phyloP scores from a whole-genome alignment of 2,113 vertebrate genomes.

The Scophthalmus maximus region DNA sequence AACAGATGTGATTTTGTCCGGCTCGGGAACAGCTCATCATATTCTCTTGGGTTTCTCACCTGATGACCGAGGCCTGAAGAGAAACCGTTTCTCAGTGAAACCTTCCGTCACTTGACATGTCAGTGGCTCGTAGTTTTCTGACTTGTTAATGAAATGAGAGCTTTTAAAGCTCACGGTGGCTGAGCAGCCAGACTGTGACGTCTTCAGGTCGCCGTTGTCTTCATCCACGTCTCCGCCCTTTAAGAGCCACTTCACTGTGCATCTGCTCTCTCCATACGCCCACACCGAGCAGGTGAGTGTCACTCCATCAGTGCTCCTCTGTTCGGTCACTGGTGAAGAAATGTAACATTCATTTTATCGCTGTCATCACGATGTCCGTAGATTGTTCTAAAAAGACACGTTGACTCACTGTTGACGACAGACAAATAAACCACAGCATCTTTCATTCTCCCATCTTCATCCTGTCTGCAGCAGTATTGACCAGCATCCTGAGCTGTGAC shows the following conservation, averaged over 20 bases:
- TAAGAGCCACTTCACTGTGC: neutral
- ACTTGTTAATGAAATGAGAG: neutral
- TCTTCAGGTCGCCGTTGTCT: neutral
- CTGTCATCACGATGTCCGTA: too few relatives aligned
- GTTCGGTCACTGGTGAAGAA: neutral
- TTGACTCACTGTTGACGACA: constrained; percentile 1
- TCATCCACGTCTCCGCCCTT: neutral
- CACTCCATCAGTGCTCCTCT: neutral
- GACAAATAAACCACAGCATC: neutral
- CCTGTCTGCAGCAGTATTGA: constrained; percentile 1
- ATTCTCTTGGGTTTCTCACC: constrained; percentile 9
- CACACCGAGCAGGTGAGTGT: neutral
- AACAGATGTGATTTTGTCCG: too few relatives aligned
- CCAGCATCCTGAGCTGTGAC: neutral
- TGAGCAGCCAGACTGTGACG: neutral
- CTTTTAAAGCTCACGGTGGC: neutral
- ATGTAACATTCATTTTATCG: too few relatives aligned
- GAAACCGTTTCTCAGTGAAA: neutral
- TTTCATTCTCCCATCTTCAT: too few relatives aligned
- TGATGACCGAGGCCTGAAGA: neutral
- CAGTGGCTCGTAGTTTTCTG: neutral
- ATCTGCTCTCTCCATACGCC: accelerated
- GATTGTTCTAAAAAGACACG: neutral
- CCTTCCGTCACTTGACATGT: neutral
- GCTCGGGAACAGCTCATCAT: too few relatives aligned